Percentiles rank a stretch among this genome's conserved stretches.
Conservation (phyloP, 2,113 vertebrate species). For the Forbesichthys papilliferus region DNA sequence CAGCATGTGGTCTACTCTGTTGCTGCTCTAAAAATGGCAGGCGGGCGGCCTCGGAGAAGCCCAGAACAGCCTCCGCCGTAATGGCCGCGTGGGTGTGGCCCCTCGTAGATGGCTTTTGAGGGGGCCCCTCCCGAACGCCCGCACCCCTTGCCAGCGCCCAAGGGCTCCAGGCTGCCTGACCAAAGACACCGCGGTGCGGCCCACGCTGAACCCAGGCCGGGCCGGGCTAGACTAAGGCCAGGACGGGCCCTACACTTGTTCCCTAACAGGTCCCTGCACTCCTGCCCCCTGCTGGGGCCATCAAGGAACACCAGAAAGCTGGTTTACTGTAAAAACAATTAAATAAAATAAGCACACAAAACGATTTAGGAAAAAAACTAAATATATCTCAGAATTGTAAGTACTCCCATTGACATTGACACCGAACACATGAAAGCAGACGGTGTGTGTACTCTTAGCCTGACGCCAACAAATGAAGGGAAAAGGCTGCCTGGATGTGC, state of each 20-base stretch:
- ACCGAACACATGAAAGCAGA: neutral
- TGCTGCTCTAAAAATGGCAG: conserved; percentile 81
- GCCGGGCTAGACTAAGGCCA: conserved; percentile 51
- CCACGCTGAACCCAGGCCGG: conserved; percentile 76
- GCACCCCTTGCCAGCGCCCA: conserved; percentile 82
- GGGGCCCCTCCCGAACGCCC: conserved; percentile 82
- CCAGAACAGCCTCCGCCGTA: conserved; percentile 77
- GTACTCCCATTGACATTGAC: no score
- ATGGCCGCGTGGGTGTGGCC: conserved; percentile 82
- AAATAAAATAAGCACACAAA: neutral
- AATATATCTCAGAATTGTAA: no score
- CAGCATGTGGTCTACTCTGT: conserved; percentile 77
- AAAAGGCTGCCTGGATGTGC: conserved; percentile 45
- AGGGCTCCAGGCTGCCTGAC: conserved; percentile 87
- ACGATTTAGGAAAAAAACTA: no score
- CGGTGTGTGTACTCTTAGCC: conserved; percentile 39
- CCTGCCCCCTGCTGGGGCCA: conserved; percentile 72
- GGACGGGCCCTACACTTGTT: conserved; percentile 35
- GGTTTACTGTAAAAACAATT: neutral
- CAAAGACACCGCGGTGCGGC: conserved; percentile 81
- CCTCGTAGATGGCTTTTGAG: conserved; percentile 82
- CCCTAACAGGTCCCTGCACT: conserved; percentile 51
- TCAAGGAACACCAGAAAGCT: conserved; percentile 24
- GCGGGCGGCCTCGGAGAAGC: conserved; percentile 75
- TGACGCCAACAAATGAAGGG: conserved; percentile 59